These are phyloP conservation scores for Achatina immaculata DNA, from an alignment of 1,140 invertebrate species.

Conservation along the genomic window DNA sequence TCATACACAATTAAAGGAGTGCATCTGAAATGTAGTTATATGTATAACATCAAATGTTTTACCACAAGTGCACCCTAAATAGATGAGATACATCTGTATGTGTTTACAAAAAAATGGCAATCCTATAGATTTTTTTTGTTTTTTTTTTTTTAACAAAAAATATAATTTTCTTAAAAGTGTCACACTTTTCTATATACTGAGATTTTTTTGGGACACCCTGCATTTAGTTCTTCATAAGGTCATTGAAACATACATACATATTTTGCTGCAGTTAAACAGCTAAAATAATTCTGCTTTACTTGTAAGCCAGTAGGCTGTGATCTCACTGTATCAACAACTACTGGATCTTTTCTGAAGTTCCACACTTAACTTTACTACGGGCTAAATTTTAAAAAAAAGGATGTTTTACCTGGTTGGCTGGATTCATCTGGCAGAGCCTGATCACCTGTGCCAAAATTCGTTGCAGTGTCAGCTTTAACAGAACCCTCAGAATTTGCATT, in stretches of 20 bases:
- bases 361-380: not conserved
- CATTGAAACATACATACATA: not conserved
- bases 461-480: not conserved
- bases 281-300: not conserved
- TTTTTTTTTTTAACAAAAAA: too few relatives aligned
- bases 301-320: not conserved
- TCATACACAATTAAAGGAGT: too few relatives aligned
- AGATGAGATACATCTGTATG: too few relatives aligned
- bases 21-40: too few relatives aligned
- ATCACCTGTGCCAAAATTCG: not conserved
- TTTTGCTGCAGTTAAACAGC: not conserved
- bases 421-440: not conserved
- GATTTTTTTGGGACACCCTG: too few relatives aligned
- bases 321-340: not conserved
- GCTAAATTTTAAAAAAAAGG: too few relatives aligned
- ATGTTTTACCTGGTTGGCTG: not conserved
- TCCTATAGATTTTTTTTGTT: too few relatives aligned
- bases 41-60: too few relatives aligned
- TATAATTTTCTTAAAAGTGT: too few relatives aligned
- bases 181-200: too few relatives aligned
- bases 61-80: too few relatives aligned
- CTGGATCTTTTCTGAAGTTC: not conserved
- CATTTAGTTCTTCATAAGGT: not conserved
- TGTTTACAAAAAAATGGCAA: too few relatives aligned
- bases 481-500: not conserved